phyloP scores from a whole-genome alignment of 1,140 invertebrate species.

The Drosophila triauraria region DNA sequence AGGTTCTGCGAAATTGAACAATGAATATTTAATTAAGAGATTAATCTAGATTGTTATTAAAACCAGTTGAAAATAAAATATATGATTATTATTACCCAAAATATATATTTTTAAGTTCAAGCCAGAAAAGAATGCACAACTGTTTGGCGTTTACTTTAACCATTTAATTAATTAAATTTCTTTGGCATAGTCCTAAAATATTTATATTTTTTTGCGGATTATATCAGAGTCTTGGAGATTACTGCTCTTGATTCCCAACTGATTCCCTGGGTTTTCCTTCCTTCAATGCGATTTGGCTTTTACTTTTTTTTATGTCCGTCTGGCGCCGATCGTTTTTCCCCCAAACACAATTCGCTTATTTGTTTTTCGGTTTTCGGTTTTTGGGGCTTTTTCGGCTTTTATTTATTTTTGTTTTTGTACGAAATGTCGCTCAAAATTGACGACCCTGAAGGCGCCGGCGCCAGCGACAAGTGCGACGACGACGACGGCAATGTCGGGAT shows the following conservation, averaged over 20 bases:
- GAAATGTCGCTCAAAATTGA: constrained; percentile 68
- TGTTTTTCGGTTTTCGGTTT: constrained; percentile 20
- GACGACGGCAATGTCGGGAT: not conserved
- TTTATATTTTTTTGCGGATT: not conserved
- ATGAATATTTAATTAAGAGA: no score
- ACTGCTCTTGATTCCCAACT: no score
- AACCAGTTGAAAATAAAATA: no score
- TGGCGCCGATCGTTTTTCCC: constrained; percentile 64
- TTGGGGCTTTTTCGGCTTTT: not conserved
- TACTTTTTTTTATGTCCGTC: constrained; percentile 65
- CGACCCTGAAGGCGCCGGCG: constrained; percentile 65
- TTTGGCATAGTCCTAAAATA: no score
- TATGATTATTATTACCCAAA: no score
- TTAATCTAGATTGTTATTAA: no score
- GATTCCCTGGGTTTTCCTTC: constrained; percentile 26
- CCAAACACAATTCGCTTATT: constrained; percentile 33
- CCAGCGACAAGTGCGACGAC: constrained; percentile 55
- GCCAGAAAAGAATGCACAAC: no score
- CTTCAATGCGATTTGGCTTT: constrained; percentile 5
- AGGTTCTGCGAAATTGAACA: no score
- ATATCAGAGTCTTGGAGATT: not conserved
- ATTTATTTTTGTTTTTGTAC: constrained; percentile 25
- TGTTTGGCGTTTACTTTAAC: no score
- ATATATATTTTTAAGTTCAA: no score
- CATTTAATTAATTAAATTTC: not conserved